Conservation (phyloP, 2,113 vertebrate species). For the Antidorcas marsupialis region DNA sequence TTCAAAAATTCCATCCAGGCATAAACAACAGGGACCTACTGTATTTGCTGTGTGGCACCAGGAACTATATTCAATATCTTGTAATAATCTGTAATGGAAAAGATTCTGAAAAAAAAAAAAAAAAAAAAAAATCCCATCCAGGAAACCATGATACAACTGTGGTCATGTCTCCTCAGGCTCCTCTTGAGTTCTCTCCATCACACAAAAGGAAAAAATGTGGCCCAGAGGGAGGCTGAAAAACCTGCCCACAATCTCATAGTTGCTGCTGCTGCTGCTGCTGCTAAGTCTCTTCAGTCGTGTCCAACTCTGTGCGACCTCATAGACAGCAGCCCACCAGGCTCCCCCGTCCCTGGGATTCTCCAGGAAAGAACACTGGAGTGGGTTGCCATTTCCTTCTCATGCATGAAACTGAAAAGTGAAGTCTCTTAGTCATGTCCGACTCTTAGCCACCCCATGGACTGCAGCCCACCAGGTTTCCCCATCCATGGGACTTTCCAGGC, state of each 20-base stretch:
- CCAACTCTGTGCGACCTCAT: too few relatives aligned
- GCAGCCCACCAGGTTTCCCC: too few relatives aligned
- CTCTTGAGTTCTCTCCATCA: neutral
- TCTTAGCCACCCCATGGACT: too few relatives aligned
- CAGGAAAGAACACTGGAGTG: too few relatives aligned
- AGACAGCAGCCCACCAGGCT: too few relatives aligned
- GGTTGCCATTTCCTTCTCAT: too few relatives aligned
- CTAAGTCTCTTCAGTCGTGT: too few relatives aligned
- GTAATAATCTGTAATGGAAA: neutral
- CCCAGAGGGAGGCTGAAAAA: neutral
- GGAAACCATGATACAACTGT: neutral
- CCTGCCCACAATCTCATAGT: neutral
- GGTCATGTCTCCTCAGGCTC: neutral
- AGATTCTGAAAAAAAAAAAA: neutral
- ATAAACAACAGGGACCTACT: neutral
- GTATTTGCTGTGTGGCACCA: neutral
- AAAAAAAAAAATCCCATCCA: neutral
- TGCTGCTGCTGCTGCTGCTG: neutral
- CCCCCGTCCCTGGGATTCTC: too few relatives aligned
- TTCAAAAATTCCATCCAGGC: neutral
- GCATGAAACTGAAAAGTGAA: too few relatives aligned
- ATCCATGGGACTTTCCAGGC: too few relatives aligned
- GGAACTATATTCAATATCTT: neutral
- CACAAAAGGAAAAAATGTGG: neutral
- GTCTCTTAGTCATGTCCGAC: too few relatives aligned